Conservation (phyloP, 2,888 invertebrate genomes). For the Acheta domesticus region DNA sequence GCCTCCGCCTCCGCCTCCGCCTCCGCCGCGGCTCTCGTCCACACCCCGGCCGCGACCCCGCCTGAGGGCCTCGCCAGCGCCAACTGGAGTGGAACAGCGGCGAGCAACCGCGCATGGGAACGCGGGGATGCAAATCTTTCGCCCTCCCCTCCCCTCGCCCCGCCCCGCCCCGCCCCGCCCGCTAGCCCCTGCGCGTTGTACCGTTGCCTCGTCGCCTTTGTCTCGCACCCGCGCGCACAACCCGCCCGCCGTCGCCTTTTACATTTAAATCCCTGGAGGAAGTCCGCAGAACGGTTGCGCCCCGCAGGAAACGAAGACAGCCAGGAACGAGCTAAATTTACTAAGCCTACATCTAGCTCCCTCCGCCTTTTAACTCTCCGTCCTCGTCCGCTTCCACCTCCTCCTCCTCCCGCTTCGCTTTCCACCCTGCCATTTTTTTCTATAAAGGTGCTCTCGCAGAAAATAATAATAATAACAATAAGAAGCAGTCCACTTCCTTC, state of each 20-base stretch:
- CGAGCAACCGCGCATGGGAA: background rate
- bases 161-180: background rate
- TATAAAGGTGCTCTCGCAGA: background rate
- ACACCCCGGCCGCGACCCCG: no score
- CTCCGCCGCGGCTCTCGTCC: no score
- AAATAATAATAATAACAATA: slow-evolving; percentile 18
- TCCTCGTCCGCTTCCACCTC: background rate
- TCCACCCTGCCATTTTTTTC: background rate
- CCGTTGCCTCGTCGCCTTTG: background rate
- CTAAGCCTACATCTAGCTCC: background rate
- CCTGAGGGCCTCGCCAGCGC: background rate
- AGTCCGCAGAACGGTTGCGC: background rate
- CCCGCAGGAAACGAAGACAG: no score
- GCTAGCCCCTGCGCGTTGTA: background rate
- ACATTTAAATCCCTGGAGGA: slow-evolving; percentile 1
- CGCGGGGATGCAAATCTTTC: slow-evolving; percentile 2
- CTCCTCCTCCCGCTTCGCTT: background rate
- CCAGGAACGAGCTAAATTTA: background rate
- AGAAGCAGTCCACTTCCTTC: slow-evolving; percentile 18
- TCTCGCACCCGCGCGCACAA: background rate
- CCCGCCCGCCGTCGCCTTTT: background rate
- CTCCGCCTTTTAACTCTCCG: background rate
- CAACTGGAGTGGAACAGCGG: background rate
- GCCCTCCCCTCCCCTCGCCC: no score
- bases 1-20: no score